Percentiles rank a stretch among this genome's conserved stretches.
Evolutionary conservation across 2,113 vertebrate species (phyloP).

Genomic region (Xiphophorus hellerii): DNA sequence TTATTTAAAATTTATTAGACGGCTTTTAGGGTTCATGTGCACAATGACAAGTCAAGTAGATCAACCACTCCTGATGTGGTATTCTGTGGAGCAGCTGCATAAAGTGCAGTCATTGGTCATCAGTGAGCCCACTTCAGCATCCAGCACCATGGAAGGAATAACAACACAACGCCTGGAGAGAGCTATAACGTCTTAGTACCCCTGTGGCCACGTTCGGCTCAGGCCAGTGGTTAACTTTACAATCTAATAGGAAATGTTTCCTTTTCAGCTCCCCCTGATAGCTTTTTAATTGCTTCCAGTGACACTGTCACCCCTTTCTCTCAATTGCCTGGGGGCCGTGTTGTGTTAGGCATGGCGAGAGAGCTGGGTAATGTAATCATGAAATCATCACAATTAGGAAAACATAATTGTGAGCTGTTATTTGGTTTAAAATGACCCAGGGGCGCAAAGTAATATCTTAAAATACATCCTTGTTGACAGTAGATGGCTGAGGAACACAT

Average conservation of each 20-base stretch:
- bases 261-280: constrained; percentile 54
- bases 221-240: constrained; percentile 62
- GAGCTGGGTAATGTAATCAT: constrained; percentile 60
- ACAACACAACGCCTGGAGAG: constrained; percentile 46
- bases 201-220: constrained; percentile 44
- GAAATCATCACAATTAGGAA: constrained; percentile 71
- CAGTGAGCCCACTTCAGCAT: constrained; percentile 42
- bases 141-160: constrained; percentile 38
- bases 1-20: constrained; percentile 22
- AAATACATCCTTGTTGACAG: constrained; percentile 51
- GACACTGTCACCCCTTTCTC: constrained; percentile 63
- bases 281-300: constrained; percentile 74
- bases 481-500: constrained; percentile 22
- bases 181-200: constrained; percentile 42
- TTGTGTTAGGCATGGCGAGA: constrained; percentile 33
- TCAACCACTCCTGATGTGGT: constrained; percentile 12
- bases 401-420: constrained; percentile 67
- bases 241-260: constrained; percentile 67
- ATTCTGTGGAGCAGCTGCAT: constrained; percentile 11
- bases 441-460: constrained; percentile 57
- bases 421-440: constrained; percentile 64
- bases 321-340: constrained; percentile 40
- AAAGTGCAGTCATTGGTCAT: constrained; percentile 52
- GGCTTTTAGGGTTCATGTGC: constrained; percentile 19
- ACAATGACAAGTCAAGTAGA: constrained; percentile 25